A percentile compares a stretch with the other conserved stretches of the same genome.
phyloP scores from a whole-genome alignment of 2,888 invertebrate species.

The Dione juno region DNA sequence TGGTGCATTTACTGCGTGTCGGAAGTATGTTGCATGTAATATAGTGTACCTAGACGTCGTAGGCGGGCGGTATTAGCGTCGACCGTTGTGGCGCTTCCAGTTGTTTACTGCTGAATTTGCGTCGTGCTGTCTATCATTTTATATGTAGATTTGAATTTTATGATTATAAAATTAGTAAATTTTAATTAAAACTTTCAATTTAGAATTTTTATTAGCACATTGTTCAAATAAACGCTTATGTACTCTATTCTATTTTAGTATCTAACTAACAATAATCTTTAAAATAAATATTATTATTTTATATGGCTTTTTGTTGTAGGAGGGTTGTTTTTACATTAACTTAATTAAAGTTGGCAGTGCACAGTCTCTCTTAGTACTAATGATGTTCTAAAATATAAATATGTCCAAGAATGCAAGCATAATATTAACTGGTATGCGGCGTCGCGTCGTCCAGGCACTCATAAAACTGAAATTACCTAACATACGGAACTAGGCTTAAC shows the following conservation, averaged over 20 bases:
- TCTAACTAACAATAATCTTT: no score
- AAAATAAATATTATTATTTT: no score
- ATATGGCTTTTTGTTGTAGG: no score
- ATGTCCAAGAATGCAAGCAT: neutral
- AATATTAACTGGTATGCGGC: conserved; percentile 14
- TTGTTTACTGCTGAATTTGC: conserved; percentile 2
- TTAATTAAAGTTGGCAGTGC: no score
- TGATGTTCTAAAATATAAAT: neutral
- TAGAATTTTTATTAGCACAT: no score
- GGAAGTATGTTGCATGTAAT: neutral
- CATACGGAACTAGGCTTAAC: conserved; percentile 3
- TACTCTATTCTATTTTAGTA: no score
- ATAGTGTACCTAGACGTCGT: neutral
- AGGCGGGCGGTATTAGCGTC: conserved; percentile 15
- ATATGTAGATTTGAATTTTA: neutral
- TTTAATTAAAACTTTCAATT: neutral
- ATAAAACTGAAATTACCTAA: conserved; percentile 14
- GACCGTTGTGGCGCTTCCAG: neutral
- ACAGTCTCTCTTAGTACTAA: no score
- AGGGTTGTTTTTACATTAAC: no score
- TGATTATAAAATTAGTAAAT: neutral
- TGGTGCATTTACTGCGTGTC: conserved; percentile 1
- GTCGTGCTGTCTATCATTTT: neutral
- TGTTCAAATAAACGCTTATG: no score
- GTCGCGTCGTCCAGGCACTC: conserved; percentile 16